phyloP scores from a whole-genome alignment of 2,888 invertebrate species.

The Machimus rusticus region DNA sequence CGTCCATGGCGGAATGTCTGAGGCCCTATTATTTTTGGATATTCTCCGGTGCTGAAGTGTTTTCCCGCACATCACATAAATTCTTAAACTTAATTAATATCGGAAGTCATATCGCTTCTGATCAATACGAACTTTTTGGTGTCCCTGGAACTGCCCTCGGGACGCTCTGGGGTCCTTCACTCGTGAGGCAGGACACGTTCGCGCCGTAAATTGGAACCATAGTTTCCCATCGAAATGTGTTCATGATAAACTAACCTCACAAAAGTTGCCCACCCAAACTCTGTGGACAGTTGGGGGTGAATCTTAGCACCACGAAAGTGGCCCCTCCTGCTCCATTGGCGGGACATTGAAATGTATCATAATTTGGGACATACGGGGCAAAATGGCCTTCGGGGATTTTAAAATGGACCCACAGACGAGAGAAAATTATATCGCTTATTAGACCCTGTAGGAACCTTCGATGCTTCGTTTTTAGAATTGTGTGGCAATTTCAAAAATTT shows the following conservation, averaged over 20 bases:
- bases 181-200: not conserved
- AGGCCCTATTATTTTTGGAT: not conserved
- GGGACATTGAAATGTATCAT: not conserved
- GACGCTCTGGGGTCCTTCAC: not conserved
- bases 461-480: not conserved
- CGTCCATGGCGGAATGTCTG: not conserved
- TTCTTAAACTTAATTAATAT: slow-evolving; percentile 28
- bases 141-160: not conserved
- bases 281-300: not conserved
- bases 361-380: not conserved
- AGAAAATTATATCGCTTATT: not conserved
- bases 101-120: slow-evolving; percentile 10
- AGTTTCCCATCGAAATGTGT: slow-evolving; percentile 2
- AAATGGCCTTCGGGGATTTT: not conserved
- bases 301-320: not conserved
- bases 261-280: not conserved
- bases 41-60: not conserved
- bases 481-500: not conserved
- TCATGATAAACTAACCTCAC: slow-evolving; percentile 11
- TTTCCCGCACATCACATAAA: not conserved
- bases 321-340: not conserved
- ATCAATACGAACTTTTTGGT: slow-evolving; percentile 3
- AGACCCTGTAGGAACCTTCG: not conserved
- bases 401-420: not conserved
- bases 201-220: slow-evolving; percentile 9